Evolutionary conservation across 2,113 vertebrate species (phyloP).

Genomic region (Panthera leo): DNA sequence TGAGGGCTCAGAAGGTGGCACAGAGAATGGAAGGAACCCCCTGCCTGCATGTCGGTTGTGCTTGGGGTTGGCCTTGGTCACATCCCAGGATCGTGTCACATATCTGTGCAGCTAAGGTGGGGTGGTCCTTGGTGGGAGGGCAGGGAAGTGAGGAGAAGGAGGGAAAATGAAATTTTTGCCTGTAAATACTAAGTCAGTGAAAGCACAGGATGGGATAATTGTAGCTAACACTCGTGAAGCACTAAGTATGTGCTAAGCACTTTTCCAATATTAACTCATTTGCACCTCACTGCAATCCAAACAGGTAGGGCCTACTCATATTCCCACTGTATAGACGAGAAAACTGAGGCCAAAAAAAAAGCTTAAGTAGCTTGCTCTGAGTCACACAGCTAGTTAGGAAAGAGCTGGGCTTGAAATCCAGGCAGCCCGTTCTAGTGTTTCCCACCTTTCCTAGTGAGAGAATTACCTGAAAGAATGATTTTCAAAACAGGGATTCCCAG

Average conservation of each 20-base stretch:
- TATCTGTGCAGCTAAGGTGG: neutral
- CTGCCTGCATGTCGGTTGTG: neutral
- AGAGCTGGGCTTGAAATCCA: neutral
- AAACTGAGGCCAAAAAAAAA: neutral
- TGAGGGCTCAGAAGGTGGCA: neutral
- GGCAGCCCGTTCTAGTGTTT: neutral
- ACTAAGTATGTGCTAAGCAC: neutral
- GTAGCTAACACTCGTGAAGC: neutral
- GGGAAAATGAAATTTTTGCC: neutral
- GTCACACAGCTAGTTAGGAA: neutral
- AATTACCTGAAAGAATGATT: neutral
- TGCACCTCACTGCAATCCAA: neutral
- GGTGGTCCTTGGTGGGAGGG: neutral
- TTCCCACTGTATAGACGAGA: neutral
- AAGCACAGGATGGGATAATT: too few relatives aligned
- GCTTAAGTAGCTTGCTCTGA: neutral
- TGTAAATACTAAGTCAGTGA: neutral
- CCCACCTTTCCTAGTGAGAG: neutral
- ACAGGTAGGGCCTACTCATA: neutral
- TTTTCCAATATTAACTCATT: neutral
- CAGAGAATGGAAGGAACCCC: neutral
- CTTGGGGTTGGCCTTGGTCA: neutral
- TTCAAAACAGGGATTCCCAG: neutral
- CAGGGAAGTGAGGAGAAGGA: neutral
- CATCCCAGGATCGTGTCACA: neutral